Percentiles rank a stretch among this genome's conserved stretches.
These are phyloP conservation scores for Trachelus troglodyta DNA, from an alignment of 2,888 invertebrate species.

Conservation along the genomic window DNA sequence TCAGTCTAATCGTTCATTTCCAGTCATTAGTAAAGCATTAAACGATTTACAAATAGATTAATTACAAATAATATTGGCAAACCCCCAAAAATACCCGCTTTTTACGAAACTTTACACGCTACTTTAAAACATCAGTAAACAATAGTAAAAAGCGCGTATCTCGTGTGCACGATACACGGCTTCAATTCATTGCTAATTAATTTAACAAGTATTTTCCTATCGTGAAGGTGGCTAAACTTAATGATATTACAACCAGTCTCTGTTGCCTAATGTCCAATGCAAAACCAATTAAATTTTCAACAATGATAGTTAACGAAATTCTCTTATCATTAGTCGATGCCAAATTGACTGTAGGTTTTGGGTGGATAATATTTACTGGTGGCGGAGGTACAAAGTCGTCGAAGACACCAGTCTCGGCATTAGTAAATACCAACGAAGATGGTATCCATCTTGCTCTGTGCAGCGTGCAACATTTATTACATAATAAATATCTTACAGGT, in stretches of 20 bases:
- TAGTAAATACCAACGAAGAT: conserved; percentile 74
- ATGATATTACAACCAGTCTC: conserved; percentile 19
- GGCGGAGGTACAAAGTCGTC: conserved; percentile 77
- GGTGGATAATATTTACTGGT: conserved; percentile 78
- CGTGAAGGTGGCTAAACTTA: conserved; percentile 26
- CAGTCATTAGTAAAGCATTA: conserved; percentile 44
- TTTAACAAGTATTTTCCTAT: conserved; percentile 12
- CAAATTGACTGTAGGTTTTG: conserved; percentile 68
- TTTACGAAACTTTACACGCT: conserved; percentile 4
- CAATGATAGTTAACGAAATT: conserved; percentile 41
- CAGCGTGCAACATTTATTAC: conserved; percentile 27
- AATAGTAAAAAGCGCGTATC: neutral
- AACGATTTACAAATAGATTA: conserved; percentile 43
- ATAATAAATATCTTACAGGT: neutral
- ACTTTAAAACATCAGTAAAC: neutral
- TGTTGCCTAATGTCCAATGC: conserved; percentile 40
- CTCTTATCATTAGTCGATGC: conserved; percentile 47
- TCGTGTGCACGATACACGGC: neutral
- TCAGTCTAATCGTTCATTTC: conserved; percentile 41
- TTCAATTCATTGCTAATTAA: neutral
- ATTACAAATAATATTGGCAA: conserved; percentile 31
- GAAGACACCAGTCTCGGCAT: conserved; percentile 70
- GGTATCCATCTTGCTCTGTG: conserved; percentile 73
- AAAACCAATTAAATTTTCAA: conserved; percentile 45
- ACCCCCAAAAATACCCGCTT: conserved; percentile 21